Conservation (phyloP, 2,113 vertebrate species). For the Actenoides hombroni region DNA sequence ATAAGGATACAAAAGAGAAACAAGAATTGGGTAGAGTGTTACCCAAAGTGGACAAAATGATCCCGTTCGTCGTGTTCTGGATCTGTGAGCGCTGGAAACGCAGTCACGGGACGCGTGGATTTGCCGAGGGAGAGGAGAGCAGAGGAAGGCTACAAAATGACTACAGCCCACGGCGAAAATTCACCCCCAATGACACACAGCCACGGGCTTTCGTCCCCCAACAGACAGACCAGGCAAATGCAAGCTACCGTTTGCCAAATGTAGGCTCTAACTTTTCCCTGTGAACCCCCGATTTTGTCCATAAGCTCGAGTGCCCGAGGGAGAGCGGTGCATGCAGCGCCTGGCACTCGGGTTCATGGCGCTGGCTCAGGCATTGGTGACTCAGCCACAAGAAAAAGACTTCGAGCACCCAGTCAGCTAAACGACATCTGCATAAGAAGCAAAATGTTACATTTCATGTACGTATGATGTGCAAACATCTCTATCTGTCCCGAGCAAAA, state of each 20-base stretch:
- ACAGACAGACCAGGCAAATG: not conserved
- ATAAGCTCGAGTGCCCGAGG: not conserved
- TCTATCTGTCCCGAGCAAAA: not conserved
- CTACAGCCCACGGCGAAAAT: not conserved
- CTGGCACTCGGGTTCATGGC: not conserved
- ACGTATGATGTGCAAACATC: not conserved
- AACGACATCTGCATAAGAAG: not conserved
- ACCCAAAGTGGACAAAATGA: rapidly evolving
- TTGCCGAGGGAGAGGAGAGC: not conserved
- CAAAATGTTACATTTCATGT: not conserved
- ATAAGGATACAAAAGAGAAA: not conserved
- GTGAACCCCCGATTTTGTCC: not conserved
- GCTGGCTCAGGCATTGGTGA: not conserved
- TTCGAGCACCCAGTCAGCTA: not conserved
- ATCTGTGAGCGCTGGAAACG: rapidly evolving
- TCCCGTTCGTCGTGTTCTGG: rapidly evolving
- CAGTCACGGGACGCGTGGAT: rapidly evolving
- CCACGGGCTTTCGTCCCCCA: not conserved
- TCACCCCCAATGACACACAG: rapidly evolving
- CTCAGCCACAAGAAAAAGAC: not conserved
- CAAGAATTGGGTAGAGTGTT: not conserved
- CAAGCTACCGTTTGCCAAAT: not conserved
- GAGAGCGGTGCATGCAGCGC: not conserved
- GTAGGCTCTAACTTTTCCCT: not conserved
- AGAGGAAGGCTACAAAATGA: not conserved